Evolutionary conservation across 2,888 invertebrate genomes (phyloP), one percentile per base, ranked within the genome.

Genomic region (Dendrolimus houi): DNA sequence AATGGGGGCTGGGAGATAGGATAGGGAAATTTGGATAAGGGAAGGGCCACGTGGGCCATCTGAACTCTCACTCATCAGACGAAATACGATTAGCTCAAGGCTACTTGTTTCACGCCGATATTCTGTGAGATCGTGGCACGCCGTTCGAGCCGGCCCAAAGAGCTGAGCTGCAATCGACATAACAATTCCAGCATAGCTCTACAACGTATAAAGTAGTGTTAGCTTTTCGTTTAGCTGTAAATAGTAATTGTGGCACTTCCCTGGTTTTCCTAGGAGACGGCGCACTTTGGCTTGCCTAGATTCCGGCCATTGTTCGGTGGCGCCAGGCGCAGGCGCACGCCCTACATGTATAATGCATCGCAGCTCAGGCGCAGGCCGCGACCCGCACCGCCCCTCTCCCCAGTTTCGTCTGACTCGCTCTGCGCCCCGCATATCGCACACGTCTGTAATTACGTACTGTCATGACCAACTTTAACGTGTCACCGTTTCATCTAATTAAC

Each of bases 281-380:
- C 42, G 41, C 40, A 56, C 52, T n/a, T 12, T 47, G 47, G 47
- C 47, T 47, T 47, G 29, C 81, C 80, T 81, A 83, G 74, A 76
- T 83, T 74, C 74, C 70, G 69, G 63, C 76, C 77, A 82, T 79
- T 81, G 83, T 80, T 78, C 69, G 63, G 71, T 69, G 69, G 62
- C 64, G 60, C 63, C 59, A 63, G 58, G 67, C 70, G 74, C 71
- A 74, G 83, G 80, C 83, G 83, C 84, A 79, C 72, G 69, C 69
- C 65, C 60, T 61, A 69, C 77, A 87, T 88, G 86, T 86, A 78
- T 87, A 86, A 88, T 88, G 85, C 86, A 87, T 79, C 73, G 67
- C 64, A 62, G 72, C 69, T 69, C 47, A 60, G 71, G 73, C 69
- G 70, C 47, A 60, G 71, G 73, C 79, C 79, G 72, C 83, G 83